Conservation (phyloP, 2,797 vertebrate genomes). For the Gymnoscopelus microlampas region DNA sequence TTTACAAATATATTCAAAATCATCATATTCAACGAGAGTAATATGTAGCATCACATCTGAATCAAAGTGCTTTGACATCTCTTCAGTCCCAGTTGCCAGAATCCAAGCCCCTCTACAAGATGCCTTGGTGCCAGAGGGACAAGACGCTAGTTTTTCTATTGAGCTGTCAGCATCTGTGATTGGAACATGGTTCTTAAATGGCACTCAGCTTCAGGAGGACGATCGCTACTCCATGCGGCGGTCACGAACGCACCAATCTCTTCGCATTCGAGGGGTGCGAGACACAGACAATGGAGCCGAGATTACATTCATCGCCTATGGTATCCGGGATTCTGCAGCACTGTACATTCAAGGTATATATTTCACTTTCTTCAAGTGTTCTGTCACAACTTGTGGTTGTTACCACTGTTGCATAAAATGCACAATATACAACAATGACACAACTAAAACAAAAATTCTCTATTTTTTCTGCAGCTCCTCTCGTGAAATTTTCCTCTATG, state of each 20-base stretch:
- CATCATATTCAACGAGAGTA: too few species aligned
- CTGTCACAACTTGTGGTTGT: neutral
- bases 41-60: too few species aligned
- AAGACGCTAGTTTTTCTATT: slow-evolving; percentile 89
- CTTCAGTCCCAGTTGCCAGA: slow-evolving; percentile 88
- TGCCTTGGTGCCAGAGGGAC: slow-evolving; percentile 81
- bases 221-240: slow-evolving; percentile 79
- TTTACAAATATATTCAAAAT: too few species aligned
- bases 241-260: slow-evolving; percentile 84
- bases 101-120: slow-evolving; percentile 91
- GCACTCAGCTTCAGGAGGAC: slow-evolving; percentile 81
- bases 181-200: slow-evolving; percentile 90
- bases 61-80: slow-evolving; percentile 1
- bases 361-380: neutral
- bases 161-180: slow-evolving; percentile 89
- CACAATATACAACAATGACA: neutral
- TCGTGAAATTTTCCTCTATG: slow-evolving; percentile 83
- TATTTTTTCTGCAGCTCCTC: slow-evolving; percentile 73
- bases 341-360: slow-evolving; percentile 90
- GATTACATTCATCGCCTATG: slow-evolving; percentile 89
- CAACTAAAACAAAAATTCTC: neutral
- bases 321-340: slow-evolving; percentile 87
- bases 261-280: slow-evolving; percentile 83
- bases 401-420: neutral
- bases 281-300: slow-evolving; percentile 86